Percentiles rank a stretch among this genome's conserved stretches.
Conservation (phyloP, 2,797 vertebrate genomes). For the Cuniculus paca region DNA sequence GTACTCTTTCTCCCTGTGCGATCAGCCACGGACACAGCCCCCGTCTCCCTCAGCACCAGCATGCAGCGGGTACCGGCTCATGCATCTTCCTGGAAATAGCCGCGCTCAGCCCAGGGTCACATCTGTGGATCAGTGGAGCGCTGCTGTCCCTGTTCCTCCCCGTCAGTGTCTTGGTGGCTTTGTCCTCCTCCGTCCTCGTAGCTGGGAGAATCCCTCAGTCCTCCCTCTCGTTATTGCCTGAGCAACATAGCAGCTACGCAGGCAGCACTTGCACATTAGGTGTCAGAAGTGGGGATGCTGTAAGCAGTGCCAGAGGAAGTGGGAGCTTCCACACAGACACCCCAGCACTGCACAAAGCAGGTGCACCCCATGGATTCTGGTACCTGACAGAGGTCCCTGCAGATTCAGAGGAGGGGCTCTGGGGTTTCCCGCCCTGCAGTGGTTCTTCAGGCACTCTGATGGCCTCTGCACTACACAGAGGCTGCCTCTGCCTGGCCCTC, state of each 20-base stretch:
- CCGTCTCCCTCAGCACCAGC: background rate
- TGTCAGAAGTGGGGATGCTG: background rate
- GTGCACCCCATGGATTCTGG: rapidly evolving
- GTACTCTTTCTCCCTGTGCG: background rate
- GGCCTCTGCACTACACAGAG: background rate
- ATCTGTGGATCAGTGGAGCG: background rate
- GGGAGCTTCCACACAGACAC: rapidly evolving
- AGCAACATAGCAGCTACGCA: background rate
- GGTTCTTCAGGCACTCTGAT: background rate
- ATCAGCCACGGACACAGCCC: background rate
- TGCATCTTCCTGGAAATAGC: background rate
- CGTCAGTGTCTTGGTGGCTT: background rate
- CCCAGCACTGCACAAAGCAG: too few relatives aligned
- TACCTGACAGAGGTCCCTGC: background rate
- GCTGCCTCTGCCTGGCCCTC: background rate
- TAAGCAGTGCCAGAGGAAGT: rapidly evolving
- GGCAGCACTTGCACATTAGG: rapidly evolving
- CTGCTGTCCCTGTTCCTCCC: background rate
- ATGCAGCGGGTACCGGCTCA: rapidly evolving
- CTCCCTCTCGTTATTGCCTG: too few relatives aligned
- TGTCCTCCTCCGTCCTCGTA: background rate
- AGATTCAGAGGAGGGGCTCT: background rate
- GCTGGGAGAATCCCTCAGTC: background rate
- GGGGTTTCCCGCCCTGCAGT: rapidly evolving
- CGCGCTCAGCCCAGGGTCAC: background rate